These are phyloP conservation scores for Lateolabrax maculatus DNA, from an alignment of 2,797 vertebrate species.

Conservation along the genomic window DNA sequence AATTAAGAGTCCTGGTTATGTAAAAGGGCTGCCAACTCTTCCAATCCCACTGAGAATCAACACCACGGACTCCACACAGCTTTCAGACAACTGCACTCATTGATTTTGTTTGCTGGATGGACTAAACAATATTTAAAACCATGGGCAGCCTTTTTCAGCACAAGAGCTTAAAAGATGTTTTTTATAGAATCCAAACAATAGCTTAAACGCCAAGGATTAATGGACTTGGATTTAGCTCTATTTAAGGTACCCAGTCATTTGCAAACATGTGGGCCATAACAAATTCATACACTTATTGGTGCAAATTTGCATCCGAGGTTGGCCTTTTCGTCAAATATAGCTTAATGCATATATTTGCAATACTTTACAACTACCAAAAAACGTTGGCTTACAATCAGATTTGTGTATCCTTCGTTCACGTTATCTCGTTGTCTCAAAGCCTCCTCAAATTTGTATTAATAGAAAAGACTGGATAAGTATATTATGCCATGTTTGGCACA, in stretches of 20 bases:
- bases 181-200: neutral
- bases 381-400: neutral
- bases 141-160: neutral
- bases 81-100: neutral
- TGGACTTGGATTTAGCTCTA: neutral
- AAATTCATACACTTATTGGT: neutral
- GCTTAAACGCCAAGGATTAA: neutral
- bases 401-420: neutral
- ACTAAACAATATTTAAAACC: neutral
- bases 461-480: neutral
- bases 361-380: neutral
- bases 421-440: neutral
- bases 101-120: neutral
- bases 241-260: neutral
- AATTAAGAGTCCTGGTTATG: neutral
- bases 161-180: neutral
- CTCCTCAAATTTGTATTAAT: conserved; percentile 6
- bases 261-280: neutral
- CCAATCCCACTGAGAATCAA: neutral
- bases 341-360: neutral
- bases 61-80: neutral
- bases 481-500: neutral
- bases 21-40: neutral
- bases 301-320: neutral
- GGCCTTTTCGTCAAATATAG: neutral